A percentile compares a stretch with the other conserved stretches of the same genome.
Evolutionary conservation across 2,113 vertebrate species (phyloP).

Genomic region (Aviceda subcristata): DNA sequence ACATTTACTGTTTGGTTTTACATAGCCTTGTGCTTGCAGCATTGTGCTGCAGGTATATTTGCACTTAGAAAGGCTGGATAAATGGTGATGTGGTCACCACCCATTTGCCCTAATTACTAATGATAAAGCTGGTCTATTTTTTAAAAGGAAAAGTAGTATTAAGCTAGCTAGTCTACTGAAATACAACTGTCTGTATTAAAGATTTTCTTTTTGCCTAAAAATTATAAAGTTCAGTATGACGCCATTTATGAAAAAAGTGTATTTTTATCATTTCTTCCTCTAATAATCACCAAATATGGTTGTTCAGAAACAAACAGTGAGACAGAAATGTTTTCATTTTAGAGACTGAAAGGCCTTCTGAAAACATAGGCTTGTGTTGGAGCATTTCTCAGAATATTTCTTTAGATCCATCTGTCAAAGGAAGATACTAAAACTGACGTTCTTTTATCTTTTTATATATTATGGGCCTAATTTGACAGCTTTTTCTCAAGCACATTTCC

Average conservation of each 20-base stretch:
- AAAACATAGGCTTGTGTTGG: not conserved
- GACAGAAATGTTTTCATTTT: not conserved
- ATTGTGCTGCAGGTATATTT: not conserved
- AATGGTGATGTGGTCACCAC: not conserved
- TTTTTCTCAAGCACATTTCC: not conserved
- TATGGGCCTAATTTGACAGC: not conserved
- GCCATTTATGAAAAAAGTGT: not conserved
- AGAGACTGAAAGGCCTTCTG: not conserved
- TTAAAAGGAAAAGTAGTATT: not conserved
- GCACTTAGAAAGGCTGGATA: not conserved
- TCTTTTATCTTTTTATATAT: not conserved
- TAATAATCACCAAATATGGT: not conserved
- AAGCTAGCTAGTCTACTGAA: not conserved
- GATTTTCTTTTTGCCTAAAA: not conserved
- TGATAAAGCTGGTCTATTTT: not conserved
- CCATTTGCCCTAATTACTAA: not conserved
- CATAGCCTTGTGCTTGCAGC: not conserved
- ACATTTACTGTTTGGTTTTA: not conserved
- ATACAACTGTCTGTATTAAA: not conserved
- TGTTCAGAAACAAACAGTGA: not conserved
- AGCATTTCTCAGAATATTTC: slow-evolving; percentile 2
- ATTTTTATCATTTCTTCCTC: not conserved
- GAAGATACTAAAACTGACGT: not conserved
- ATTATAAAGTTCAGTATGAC: not conserved
- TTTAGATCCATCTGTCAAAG: not conserved